These are phyloP conservation scores for Gavialis gangeticus DNA, from an alignment of 2,113 vertebrate species.

Conservation along the genomic window DNA sequence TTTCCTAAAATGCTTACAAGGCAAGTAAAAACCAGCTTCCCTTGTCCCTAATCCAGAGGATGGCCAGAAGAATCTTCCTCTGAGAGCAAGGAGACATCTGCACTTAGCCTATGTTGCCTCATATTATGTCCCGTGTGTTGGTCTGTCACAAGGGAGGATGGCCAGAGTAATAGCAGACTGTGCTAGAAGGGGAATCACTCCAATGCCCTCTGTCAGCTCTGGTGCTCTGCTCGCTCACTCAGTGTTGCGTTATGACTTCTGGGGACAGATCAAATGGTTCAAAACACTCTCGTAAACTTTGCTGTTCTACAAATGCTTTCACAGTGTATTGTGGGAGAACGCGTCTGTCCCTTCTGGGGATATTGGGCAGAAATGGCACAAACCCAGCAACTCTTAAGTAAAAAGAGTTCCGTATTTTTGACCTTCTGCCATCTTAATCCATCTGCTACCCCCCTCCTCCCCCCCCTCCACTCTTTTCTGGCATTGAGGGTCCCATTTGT, in stretches of 20 bases:
- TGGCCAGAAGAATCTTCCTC: background rate
- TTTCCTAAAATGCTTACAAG: background rate
- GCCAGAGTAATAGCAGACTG: rapidly evolving
- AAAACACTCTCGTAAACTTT: rapidly evolving
- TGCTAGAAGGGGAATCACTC: rapidly evolving
- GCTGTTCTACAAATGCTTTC: background rate
- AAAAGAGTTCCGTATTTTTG: background rate
- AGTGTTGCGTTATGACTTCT: background rate
- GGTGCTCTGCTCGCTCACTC: rapidly evolving
- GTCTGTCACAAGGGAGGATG: rapidly evolving
- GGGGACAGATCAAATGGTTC: rapidly evolving
- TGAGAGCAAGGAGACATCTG: rapidly evolving
- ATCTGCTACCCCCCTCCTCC: background rate
- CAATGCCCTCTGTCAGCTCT: background rate
- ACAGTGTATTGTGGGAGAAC: background rate
- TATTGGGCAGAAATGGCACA: background rate
- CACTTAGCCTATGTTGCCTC: too few species aligned
- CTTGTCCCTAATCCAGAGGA: background rate
- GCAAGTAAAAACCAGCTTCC: background rate
- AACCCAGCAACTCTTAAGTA: background rate
- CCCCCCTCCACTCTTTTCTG: background rate
- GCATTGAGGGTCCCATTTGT: slow-evolving; percentile 33
- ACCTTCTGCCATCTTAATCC: background rate
- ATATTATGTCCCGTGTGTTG: background rate
- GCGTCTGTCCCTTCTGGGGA: background rate